Evolutionary conservation across 2,888 invertebrate species (phyloP).

Genomic region (Onchidella celtica): DNA sequence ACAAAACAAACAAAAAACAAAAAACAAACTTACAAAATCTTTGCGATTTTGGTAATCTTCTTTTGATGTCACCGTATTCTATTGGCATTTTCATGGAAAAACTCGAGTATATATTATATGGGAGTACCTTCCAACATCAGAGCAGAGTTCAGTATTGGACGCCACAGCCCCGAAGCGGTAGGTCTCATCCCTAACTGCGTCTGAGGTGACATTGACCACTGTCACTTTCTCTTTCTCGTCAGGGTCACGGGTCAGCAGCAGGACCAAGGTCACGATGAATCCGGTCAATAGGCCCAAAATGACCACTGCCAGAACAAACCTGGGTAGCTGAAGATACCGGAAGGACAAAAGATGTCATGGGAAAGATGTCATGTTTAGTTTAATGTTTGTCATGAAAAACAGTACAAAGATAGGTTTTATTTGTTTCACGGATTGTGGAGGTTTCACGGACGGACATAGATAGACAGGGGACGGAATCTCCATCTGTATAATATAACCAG

Average conservation of each 20-base stretch:
- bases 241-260: neutral
- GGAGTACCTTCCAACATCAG: constrained; percentile 34
- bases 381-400: neutral
- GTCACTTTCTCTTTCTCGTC: neutral
- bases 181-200: neutral
- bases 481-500: no score
- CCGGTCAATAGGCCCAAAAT: neutral
- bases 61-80: neutral
- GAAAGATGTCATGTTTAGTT: no score
- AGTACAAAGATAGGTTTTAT: no score
- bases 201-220: neutral
- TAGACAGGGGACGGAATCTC: no score
- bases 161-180: constrained; percentile 28
- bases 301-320: neutral
- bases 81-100: neutral
- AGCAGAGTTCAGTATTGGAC: neutral
- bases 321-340: neutral
- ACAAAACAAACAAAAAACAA: no score
- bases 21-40: no score
- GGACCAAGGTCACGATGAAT: neutral
- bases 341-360: no score
- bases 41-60: no score
- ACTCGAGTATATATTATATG: neutral
- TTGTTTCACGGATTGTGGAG: no score
- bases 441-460: no score